These are phyloP conservation scores for Periophthalmus magnuspinnatus DNA, from an alignment of 2,797 vertebrate genomes.

Conservation along the genomic window DNA sequence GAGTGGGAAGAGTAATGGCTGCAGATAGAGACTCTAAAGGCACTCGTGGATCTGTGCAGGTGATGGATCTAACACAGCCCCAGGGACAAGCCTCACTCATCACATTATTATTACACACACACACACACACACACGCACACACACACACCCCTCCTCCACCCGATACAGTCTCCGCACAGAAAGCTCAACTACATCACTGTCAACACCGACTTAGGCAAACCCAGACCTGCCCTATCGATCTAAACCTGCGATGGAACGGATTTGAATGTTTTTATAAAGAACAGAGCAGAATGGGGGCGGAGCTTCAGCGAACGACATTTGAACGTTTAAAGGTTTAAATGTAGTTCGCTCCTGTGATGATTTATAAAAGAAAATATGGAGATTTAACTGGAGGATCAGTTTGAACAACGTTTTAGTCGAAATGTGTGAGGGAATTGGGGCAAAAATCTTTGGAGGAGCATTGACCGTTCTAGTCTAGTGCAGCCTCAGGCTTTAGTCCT, in stretches of 20 bases:
- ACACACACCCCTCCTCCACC: slow-evolving; percentile 14
- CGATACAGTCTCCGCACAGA: slow-evolving; percentile 27
- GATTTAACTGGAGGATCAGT: too few species aligned
- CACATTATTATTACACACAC: slow-evolving; percentile 56
- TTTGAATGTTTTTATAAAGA: slow-evolving; percentile 24
- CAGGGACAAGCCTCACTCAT: slow-evolving; percentile 49
- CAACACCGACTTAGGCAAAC: slow-evolving; percentile 22
- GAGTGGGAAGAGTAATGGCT: slow-evolving; percentile 26
- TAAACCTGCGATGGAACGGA: slow-evolving; percentile 35
- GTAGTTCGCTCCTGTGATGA: too few species aligned
- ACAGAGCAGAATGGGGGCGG: slow-evolving; percentile 7
- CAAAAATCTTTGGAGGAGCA: too few species aligned
- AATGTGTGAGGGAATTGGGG: too few species aligned
- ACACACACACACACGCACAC: slow-evolving; percentile 4
- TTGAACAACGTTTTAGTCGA: too few species aligned
- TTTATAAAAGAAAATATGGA: too few species aligned
- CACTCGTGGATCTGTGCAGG: slow-evolving; percentile 43
- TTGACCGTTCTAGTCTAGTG: too few species aligned
- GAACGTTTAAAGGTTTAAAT: too few species aligned
- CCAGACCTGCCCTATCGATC: slow-evolving; percentile 31
- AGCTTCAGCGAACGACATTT: too few species aligned
- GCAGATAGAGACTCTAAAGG: slow-evolving; percentile 45
- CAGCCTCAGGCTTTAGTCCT: too few species aligned
- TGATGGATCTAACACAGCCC: slow-evolving; percentile 53
- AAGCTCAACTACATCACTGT: slow-evolving; percentile 3